A percentile compares a stretch with the other conserved stretches of the same genome.
Conservation (phyloP, 2,113 vertebrate species). For the Tringa solitaria region DNA sequence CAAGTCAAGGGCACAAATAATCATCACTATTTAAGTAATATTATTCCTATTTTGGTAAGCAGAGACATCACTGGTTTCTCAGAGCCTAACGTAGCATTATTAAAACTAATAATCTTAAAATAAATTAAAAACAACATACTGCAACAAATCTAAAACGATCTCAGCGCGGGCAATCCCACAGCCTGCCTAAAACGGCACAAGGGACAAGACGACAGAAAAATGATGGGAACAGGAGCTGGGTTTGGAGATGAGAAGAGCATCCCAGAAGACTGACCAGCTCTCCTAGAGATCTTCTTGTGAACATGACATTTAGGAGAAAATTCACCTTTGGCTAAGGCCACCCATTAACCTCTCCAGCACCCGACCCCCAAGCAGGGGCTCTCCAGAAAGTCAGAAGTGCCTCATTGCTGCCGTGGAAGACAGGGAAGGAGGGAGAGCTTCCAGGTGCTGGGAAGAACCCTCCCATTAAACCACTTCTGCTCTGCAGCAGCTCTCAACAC, state of each 20-base stretch:
- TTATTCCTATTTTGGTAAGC: not conserved
- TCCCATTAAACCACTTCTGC: not conserved
- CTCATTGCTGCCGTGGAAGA: not conserved
- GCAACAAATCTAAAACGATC: not conserved
- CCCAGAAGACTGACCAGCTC: not conserved
- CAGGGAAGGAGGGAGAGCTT: not conserved
- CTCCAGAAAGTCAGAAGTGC: not conserved
- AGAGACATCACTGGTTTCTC: not conserved
- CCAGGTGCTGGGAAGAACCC: not conserved
- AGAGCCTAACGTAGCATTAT: not conserved
- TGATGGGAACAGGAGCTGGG: not conserved
- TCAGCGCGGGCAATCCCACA: not conserved
- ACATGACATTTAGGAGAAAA: not conserved
- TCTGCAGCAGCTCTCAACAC: not conserved
- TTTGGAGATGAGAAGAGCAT: not conserved
- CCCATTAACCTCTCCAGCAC: not conserved
- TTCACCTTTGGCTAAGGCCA: not conserved
- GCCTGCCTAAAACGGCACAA: rapidly evolving
- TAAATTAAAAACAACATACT: not conserved
- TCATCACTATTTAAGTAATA: not conserved
- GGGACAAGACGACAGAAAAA: not conserved
- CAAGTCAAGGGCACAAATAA: not conserved
- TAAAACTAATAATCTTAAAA: not conserved
- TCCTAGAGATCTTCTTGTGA: not conserved
- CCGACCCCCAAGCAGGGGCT: not conserved